A percentile compares a stretch with the other conserved stretches of the same genome.
phyloP scores from a whole-genome alignment of 2,113 vertebrate genomes.

The Pygoscelis antarcticus region DNA sequence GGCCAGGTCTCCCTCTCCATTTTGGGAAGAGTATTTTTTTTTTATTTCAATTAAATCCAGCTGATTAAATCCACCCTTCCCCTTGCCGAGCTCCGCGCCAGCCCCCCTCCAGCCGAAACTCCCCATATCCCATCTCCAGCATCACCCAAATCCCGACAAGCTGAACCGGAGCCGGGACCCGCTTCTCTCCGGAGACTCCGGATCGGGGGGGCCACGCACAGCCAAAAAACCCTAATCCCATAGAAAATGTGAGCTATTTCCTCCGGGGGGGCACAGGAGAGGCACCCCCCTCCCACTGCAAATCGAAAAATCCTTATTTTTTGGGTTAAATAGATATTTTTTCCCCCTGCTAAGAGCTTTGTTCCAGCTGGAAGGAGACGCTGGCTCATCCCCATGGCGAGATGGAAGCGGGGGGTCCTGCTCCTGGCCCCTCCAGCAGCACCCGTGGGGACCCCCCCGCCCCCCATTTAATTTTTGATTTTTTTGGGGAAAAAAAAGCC shows the following conservation, averaged over 20 bases:
- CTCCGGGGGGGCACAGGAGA: not conserved
- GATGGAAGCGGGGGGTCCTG: not conserved
- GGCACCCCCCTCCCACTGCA: not conserved
- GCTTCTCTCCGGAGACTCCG: rapidly evolving
- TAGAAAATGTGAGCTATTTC: slow-evolving; percentile 4
- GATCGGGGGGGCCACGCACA: not conserved
- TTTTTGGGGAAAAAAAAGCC: not conserved
- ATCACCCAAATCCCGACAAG: not conserved
- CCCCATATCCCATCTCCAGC: not conserved
- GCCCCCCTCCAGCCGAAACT: not conserved
- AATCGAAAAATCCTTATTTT: not conserved
- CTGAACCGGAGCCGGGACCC: rapidly evolving
- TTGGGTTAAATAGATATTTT: not conserved
- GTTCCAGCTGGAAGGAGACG: not conserved
- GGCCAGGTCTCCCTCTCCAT: not conserved
- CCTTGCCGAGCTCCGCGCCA: not conserved
- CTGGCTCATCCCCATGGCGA: rapidly evolving
- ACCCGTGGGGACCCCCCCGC: not conserved
- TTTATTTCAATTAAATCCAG: not conserved
- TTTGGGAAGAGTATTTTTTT: not conserved
- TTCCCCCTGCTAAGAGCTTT: not conserved
- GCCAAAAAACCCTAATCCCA: not conserved
- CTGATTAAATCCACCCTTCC: slow-evolving; percentile 17
- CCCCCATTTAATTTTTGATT: not conserved
- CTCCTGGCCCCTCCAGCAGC: not conserved